Percentiles rank a stretch among this genome's conserved stretches.
These are phyloP conservation scores for Podarcis lilfordi DNA, from an alignment of 2,797 vertebrate genomes.

Conservation along the genomic window DNA sequence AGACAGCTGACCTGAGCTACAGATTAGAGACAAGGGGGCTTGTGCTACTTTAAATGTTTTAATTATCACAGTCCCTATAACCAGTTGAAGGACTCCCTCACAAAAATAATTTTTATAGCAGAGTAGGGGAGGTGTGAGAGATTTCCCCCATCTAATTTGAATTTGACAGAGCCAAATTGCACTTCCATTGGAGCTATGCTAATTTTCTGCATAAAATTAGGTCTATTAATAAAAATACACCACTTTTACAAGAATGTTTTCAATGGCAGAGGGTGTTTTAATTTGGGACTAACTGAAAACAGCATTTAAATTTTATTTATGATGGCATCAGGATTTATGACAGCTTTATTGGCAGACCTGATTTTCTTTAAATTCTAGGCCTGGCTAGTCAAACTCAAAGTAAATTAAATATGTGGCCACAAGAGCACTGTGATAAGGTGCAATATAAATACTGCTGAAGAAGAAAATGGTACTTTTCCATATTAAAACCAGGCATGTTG, in stretches of 20 bases:
- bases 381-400: neutral
- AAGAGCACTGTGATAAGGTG: fast-evolving
- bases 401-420: fast-evolving
- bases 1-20: constrained; percentile 94
- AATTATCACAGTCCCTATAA: constrained; percentile 89
- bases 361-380: constrained; percentile 38
- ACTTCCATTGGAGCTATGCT: constrained; percentile 77
- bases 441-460: fast-evolving
- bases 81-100: constrained; percentile 88
- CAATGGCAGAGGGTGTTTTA: neutral
- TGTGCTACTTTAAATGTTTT: constrained; percentile 92
- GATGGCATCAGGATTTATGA: constrained; percentile 13
- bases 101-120: constrained; percentile 78
- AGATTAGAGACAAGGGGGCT: constrained; percentile 86
- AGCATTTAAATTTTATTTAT: constrained; percentile 22
- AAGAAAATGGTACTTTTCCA: neutral
- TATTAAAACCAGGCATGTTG: fast-evolving
- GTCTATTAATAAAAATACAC: constrained; percentile 65
- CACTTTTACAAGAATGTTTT: constrained; percentile 39
- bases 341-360: constrained; percentile 36
- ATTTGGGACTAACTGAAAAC: constrained; percentile 8
- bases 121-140: constrained; percentile 57
- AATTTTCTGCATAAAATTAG: constrained; percentile 79
- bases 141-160: constrained; percentile 70
- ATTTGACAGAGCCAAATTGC: constrained; percentile 77